These are phyloP conservation scores for Cephus pulcher DNA, from an alignment of 2,888 invertebrate genomes.

Conservation along the genomic window DNA sequence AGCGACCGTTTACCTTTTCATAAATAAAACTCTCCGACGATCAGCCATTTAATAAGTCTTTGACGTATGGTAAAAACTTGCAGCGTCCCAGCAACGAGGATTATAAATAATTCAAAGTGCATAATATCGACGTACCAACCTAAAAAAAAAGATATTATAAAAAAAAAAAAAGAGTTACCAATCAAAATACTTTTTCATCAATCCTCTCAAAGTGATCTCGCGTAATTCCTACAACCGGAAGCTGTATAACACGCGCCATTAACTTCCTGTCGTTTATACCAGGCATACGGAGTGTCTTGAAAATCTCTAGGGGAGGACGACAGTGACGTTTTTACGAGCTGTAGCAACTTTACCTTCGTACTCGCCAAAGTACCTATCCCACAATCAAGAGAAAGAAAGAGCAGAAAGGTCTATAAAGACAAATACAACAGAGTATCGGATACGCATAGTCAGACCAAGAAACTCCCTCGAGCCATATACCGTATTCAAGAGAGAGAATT, in stretches of 20 bases:
- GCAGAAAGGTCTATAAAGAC: background rate
- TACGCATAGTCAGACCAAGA: background rate
- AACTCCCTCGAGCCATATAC: background rate
- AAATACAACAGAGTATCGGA: background rate
- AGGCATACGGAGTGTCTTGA: background rate
- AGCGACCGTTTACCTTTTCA: background rate
- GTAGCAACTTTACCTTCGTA: slow-evolving; percentile 27
- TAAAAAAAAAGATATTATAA: background rate
- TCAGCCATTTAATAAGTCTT: background rate
- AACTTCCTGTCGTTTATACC: background rate
- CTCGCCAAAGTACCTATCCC: background rate
- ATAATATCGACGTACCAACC: background rate
- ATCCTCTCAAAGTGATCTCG: background rate
- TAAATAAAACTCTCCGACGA: background rate
- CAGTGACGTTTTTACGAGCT: slow-evolving; percentile 38
- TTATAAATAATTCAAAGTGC: background rate
- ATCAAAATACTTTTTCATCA: background rate
- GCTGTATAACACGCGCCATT: background rate
- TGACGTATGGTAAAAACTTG: background rate
- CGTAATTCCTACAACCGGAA: background rate
- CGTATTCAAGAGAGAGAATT: background rate
- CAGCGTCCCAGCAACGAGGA: background rate
- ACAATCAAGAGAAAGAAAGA: background rate
- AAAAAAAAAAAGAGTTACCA: background rate
- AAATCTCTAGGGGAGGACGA: slow-evolving; percentile 28